Base-by-base conservation (phyloP, 2,888 invertebrate genomes). In the Cancer borealis region DNA sequence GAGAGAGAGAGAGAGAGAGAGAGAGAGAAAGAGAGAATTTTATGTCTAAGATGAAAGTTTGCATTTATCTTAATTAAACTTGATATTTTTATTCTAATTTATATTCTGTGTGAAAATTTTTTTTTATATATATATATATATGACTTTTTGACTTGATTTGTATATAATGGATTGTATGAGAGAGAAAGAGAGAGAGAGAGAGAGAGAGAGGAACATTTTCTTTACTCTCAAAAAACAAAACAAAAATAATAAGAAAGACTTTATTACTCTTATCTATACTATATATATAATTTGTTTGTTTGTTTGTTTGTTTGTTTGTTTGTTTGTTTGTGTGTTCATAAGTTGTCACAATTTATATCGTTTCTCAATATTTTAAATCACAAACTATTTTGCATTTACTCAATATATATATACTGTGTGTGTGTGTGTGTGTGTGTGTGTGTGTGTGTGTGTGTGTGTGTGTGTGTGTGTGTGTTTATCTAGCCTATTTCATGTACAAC, bases 1-100 rank as follows among this genome's bases (percentile, higher is more conserved):
- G 66, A 66, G 66, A 66, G 66, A 66, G 66, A 66, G 66, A 66
- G 66, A 66, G 66, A 66, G 66, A 66, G 66, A 66, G 66, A 66
- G 5, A 66, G 66, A 66, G 66, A 66, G 5, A 66, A 17, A 66
- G 66, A 66, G 66, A 66, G 66, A 66, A 17, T 21, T 66, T 66
- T 17, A 17, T n/a, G n/a, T n/a, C n/a, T n/a, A n/a, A n/a, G n/a
- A n/a, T n/a, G n/a, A n/a, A n/a, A 26, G n/a, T 79, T 30, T 30
- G 6, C 6, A 79, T 30, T 10, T 30, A 79, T 5, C 5, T 66
- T 21, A 0, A 66, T 21, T 66, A 12, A 66, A 12, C 12, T 49
- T 49, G 6, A 49, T 6, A 49, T 12, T 49, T 49, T 49, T 49
- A 66, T 66, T 66, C 10, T 12, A 14, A 54, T 54, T 54, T 8